Base-by-base conservation (phyloP, 2,888 invertebrate species). In the Cosmia trapezina region DNA sequence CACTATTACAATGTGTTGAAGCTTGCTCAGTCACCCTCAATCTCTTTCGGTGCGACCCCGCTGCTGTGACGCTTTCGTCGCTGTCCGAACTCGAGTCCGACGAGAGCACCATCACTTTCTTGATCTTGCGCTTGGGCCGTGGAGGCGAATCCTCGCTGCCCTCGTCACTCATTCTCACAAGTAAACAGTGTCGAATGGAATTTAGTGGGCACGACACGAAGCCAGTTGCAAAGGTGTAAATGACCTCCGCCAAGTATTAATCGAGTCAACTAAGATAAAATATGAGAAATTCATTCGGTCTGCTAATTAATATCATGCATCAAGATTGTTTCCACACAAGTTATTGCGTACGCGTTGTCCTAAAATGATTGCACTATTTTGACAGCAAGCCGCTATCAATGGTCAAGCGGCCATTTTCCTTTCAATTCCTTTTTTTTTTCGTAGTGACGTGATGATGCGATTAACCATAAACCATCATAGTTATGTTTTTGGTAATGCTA, bases 341-440 rank as follows among this genome's bases (percentile, higher is more conserved):
- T 85, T 81, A 83, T 70, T 80, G 80, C 76, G 90, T 92, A 91
- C 88, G 92, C 92, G 90, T 87, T 91, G 88, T 80, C 62, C 49
- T 77, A 84, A 86, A 90, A 91, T 89, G 89, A 92, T 90, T 91
- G 90, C 89, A 90, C 86, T 95, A 95, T 95, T 96, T 95, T 96
- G 96, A 96, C 96, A 96, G 96, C 94, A 96, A 96, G 95, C 96
- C 94, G 96, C 95, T 95, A 93, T 94, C 91, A 89, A 92, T 91
- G 90, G 90, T 92, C 90, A 91, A 89, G 89, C 96, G 88, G 96
- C 96, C 96, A 96, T 96, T 95, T 96, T 96, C 88, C 89, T 92
- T 93, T 89, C 84, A 80, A 74, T 80, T 75, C 45, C 81, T 84
- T 85, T 82, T 83, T 83, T 83, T 70, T 45, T 61, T 61, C 4